Evolutionary conservation across 2,888 invertebrate genomes (phyloP), one percentile per base, ranked within the genome.

Genomic region (Campoplex nolae): DNA sequence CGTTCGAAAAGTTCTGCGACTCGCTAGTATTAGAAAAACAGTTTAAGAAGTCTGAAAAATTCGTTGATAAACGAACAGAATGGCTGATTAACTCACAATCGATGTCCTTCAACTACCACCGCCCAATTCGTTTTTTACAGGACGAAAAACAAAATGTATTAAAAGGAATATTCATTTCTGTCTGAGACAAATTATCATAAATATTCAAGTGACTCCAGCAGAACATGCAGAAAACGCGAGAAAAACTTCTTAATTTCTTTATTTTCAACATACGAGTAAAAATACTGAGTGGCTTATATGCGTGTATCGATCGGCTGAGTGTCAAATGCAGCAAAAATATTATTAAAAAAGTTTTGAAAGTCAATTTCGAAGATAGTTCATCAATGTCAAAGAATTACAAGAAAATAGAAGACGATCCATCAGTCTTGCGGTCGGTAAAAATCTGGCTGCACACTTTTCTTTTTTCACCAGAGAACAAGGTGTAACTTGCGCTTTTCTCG

Each of bases 11-110:
- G 51, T 38, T 2, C 54, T 74, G 56, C 56, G 35, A 74, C n/a
- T 56, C 38, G 54, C n/a, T n/a, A 56, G 73, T 54, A 35, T 74
- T 23, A 18, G 56, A 54, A 9, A 58, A 75, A 75, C 58, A 58
- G 74, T 42, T 75, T 58, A 8, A 16, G 16, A 42, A 23, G 42
- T 28, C 7, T 8, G 1, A 23, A 28, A 16, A 8, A 38, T 75
- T 23, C 35, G 35, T 16, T 28, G 18, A 8, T 8, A n/a, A 73
- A 32, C 4, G 23, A 42, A 28, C 74, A 28, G 42, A 75, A 58
- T 58, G 74, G 74, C 56, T 56, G 23, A 11, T 75, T 16, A 58
- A 58, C 42, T 45, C 74, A 54, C n/a, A 38, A 23, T 73, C 42
- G 42, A 58, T 13, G 13, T 23, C 6, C 58, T n/a, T 38, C 18